phyloP scores from a whole-genome alignment of 2,113 vertebrate genomes.

The Lynx canadensis region DNA sequence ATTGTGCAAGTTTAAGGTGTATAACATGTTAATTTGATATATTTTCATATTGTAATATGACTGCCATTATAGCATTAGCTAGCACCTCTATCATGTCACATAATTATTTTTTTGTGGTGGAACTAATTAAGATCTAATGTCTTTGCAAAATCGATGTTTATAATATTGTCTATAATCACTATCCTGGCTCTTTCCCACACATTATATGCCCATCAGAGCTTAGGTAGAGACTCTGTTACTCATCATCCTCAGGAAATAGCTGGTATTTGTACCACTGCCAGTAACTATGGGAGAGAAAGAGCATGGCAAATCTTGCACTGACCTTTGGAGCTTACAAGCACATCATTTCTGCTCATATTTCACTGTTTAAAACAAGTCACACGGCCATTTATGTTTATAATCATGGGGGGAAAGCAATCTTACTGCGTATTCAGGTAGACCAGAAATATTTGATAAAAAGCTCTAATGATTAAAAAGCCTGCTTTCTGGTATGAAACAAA shows the following conservation, averaged over 20 bases:
- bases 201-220: background rate
- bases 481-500: background rate
- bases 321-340: background rate
- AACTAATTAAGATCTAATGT: background rate
- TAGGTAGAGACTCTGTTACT: background rate
- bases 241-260: background rate
- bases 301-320: background rate
- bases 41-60: background rate
- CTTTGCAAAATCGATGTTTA: background rate
- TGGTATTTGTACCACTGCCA: background rate
- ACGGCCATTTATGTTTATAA: background rate
- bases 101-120: background rate
- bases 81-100: background rate
- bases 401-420: background rate
- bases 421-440: background rate
- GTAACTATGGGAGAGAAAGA: background rate
- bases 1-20: background rate
- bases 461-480: background rate
- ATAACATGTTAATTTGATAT: background rate
- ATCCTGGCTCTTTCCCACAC: background rate
- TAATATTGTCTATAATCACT: background rate
- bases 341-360: background rate
- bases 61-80: background rate
- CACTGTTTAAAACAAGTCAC: background rate
- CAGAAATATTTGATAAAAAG: conserved; percentile 20